phyloP scores from a whole-genome alignment of 2,888 invertebrate genomes.

The Apodemia mormo region DNA sequence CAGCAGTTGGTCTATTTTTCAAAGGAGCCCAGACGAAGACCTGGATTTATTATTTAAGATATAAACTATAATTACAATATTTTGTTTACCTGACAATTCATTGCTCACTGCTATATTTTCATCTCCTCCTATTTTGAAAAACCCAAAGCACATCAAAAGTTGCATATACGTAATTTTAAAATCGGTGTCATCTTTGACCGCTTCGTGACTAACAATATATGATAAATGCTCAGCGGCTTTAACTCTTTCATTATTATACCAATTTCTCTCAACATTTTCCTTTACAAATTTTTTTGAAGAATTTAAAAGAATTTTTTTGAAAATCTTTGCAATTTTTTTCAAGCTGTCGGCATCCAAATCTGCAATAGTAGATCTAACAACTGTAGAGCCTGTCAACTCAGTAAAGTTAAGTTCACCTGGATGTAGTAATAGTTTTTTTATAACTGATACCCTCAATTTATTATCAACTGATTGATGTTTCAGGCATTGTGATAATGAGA shows the following conservation, averaged over 20 bases:
- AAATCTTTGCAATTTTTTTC: constrained; percentile 83
- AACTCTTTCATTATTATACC: constrained; percentile 86
- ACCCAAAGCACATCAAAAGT: constrained; percentile 83
- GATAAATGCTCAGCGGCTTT: constrained; percentile 82
- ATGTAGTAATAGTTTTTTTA: constrained; percentile 84
- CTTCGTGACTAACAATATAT: constrained; percentile 78
- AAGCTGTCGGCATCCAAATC: constrained; percentile 83
- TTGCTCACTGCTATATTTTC: constrained; percentile 75
- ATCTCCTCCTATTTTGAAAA: constrained; percentile 82
- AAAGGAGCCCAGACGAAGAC: no score
- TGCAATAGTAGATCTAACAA: constrained; percentile 84
- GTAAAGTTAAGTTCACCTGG: constrained; percentile 89
- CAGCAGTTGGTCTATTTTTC: no score
- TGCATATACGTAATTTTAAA: constrained; percentile 86
- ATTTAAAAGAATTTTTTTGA: constrained; percentile 83
- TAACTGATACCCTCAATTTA: constrained; percentile 78
- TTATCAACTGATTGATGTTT: constrained; percentile 72
- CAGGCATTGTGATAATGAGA: constrained; percentile 72
- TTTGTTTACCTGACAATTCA: constrained; percentile 81
- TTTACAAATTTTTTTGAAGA: constrained; percentile 75
- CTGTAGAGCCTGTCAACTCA: constrained; percentile 85
- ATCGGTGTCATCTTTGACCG: constrained; percentile 78
- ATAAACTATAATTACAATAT: background rate
- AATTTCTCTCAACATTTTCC: constrained; percentile 76
- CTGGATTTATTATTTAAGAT: no score